Percentiles rank a stretch among this genome's conserved stretches.
These are phyloP conservation scores for Lysandra coridon DNA, from an alignment of 2,888 invertebrate genomes.

Conservation along the genomic window DNA sequence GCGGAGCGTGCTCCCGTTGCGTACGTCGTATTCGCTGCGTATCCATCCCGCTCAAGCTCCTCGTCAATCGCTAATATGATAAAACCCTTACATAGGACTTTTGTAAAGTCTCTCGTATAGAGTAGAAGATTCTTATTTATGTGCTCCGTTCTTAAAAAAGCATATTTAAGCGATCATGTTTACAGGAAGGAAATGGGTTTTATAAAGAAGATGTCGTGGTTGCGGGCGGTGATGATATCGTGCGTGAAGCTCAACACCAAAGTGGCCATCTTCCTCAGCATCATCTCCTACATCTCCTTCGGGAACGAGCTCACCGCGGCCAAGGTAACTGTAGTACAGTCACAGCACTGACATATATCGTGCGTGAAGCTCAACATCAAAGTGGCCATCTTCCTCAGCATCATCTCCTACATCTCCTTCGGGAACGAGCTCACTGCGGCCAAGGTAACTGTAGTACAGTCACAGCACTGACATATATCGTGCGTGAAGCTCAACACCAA, in stretches of 20 bases:
- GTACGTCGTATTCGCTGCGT: too few relatives aligned
- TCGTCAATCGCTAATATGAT: too few relatives aligned
- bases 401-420: constrained; percentile 83
- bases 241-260: constrained; percentile 89
- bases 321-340: constrained; percentile 52
- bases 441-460: too few relatives aligned
- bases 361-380: constrained; percentile 78
- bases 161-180: constrained; percentile 33
- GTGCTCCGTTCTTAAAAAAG: constrained; percentile 1
- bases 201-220: constrained; percentile 83
- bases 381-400: constrained; percentile 69
- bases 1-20: too few relatives aligned
- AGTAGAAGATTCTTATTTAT: not conserved
- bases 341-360: constrained; percentile 64
- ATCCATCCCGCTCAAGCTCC: too few relatives aligned
- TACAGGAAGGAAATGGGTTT: constrained; percentile 84
- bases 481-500: not conserved
- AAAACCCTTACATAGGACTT: too few relatives aligned
- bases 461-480: too few relatives aligned
- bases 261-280: constrained; percentile 87
- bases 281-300: constrained; percentile 84
- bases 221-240: constrained; percentile 84
- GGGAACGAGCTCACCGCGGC: constrained; percentile 86
- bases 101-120: too few relatives aligned
- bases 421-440: too few relatives aligned